These are phyloP conservation scores for Phoxinus dragarum DNA, from an alignment of 2,797 vertebrate genomes.

Conservation along the genomic window DNA sequence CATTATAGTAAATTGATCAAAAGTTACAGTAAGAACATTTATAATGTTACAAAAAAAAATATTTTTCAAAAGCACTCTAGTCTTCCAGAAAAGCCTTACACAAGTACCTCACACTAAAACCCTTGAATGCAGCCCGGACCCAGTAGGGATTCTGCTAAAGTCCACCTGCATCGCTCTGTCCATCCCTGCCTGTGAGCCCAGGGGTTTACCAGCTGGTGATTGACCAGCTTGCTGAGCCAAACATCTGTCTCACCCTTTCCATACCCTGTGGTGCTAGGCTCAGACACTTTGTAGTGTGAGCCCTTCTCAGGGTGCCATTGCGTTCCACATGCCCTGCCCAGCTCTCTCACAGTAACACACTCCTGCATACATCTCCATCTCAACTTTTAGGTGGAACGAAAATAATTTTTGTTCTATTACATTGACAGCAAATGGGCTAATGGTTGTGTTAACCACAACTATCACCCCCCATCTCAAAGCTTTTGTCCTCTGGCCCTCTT, in stretches of 20 bases:
- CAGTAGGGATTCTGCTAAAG: constrained; percentile 31
- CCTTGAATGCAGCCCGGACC: not conserved
- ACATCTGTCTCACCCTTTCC: constrained; percentile 44
- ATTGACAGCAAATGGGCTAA: not conserved
- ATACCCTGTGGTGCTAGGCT: constrained; percentile 17
- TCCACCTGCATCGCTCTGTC: constrained; percentile 11
- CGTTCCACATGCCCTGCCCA: constrained; percentile 22
- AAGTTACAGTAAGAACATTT: not conserved
- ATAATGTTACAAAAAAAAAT: not conserved
- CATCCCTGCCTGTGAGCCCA: constrained; percentile 21
- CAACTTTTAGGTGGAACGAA: not conserved
- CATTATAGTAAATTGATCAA: not conserved
- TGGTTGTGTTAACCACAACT: not conserved
- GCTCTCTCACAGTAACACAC: not conserved
- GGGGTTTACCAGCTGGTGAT: constrained; percentile 46
- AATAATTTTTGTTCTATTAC: not conserved
- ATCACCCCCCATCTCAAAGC: constrained; percentile 4
- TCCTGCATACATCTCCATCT: not conserved
- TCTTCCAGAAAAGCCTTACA: not conserved
- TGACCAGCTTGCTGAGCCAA: constrained; percentile 47
- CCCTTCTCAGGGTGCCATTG: constrained; percentile 31
- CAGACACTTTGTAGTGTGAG: constrained; percentile 40
- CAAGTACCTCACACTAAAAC: not conserved
- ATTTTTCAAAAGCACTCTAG: not conserved
- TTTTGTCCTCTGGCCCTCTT: constrained; percentile 36